phyloP scores from a whole-genome alignment of 1,140 invertebrate species.

The Anadara kagoshimensis region DNA sequence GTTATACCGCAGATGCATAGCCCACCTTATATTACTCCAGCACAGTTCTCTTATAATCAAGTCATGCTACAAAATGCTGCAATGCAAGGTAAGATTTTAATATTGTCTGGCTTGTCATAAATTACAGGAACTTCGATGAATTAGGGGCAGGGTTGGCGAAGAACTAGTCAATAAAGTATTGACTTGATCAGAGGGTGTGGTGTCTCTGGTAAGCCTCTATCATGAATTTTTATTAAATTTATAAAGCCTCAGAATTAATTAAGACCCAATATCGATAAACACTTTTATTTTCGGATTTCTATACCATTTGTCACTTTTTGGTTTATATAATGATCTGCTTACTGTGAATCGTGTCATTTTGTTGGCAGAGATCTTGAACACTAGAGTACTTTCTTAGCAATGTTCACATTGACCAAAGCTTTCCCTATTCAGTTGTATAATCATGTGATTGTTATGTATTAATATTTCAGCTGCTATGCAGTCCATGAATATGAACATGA shows the following conservation, averaged over 20 bases:
- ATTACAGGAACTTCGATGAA: not conserved
- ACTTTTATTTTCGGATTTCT: too few species aligned
- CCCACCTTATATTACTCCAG: slow-evolving; percentile 82
- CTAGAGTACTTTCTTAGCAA: too few species aligned
- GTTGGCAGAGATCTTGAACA: too few species aligned
- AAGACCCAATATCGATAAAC: not conserved
- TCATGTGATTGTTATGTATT: slow-evolving; percentile 1
- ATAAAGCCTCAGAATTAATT: not conserved
- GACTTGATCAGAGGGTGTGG: not conserved
- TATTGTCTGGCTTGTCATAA: too few species aligned
- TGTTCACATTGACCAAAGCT: too few species aligned
- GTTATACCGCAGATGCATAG: slow-evolving; percentile 81
- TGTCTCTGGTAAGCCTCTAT: not conserved
- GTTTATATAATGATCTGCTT: too few species aligned
- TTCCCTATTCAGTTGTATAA: not conserved
- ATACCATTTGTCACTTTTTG: too few species aligned
- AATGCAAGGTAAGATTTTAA: slow-evolving; percentile 53
- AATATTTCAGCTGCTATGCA: slow-evolving; percentile 59
- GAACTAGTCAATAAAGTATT: not conserved
- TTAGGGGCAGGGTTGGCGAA: not conserved
- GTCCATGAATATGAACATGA: slow-evolving; percentile 56
- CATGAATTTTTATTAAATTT: not conserved
- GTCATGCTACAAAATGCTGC: slow-evolving; percentile 63
- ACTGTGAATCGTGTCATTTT: too few species aligned
- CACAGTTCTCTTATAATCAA: slow-evolving; percentile 77